Percentiles rank a stretch among this genome's conserved stretches.
These are phyloP conservation scores for Ptychobarbus kaznakovi DNA, from an alignment of 2,797 vertebrate species.

Conservation along the genomic window DNA sequence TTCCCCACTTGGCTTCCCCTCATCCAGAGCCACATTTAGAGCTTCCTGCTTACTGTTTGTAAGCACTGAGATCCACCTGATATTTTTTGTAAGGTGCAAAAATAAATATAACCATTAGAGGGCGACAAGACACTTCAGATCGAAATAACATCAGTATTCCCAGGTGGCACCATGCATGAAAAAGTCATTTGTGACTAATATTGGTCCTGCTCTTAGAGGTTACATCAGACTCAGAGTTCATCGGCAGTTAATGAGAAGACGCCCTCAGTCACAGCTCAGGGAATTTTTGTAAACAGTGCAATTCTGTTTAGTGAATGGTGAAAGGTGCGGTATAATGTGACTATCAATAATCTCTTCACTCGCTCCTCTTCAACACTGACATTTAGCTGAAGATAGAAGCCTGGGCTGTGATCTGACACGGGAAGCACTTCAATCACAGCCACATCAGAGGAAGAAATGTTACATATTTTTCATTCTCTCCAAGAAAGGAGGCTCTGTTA, in stretches of 20 bases:
- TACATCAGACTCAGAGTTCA: conserved; percentile 16
- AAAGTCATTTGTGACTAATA: conserved; percentile 30
- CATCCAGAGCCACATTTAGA: conserved; percentile 80
- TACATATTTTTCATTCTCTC: conserved; percentile 20
- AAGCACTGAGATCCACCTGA: conserved; percentile 81
- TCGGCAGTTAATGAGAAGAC: conserved; percentile 18
- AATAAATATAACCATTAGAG: conserved; percentile 34
- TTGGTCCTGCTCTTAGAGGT: neutral
- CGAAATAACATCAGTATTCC: neutral
- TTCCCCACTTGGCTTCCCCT: conserved; percentile 66
- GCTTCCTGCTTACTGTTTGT: conserved; percentile 88
- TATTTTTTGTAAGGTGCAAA: conserved; percentile 14
- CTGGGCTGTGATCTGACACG: neutral
- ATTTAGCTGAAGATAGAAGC: conserved; percentile 32
- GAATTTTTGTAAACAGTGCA: neutral
- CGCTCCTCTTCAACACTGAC: conserved; percentile 31
- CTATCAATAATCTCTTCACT: neutral
- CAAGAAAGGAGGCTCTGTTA: conserved; percentile 2
- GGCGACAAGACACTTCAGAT: conserved; percentile 8
- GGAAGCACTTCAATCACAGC: neutral
- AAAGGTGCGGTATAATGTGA: neutral
- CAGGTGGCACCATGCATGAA: neutral
- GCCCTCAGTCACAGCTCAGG: neutral
- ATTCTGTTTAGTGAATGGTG: neutral
- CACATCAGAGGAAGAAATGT: conserved; percentile 12